Conservation (phyloP, 2,888 invertebrate genomes). For the Protodeltote pygarga region DNA sequence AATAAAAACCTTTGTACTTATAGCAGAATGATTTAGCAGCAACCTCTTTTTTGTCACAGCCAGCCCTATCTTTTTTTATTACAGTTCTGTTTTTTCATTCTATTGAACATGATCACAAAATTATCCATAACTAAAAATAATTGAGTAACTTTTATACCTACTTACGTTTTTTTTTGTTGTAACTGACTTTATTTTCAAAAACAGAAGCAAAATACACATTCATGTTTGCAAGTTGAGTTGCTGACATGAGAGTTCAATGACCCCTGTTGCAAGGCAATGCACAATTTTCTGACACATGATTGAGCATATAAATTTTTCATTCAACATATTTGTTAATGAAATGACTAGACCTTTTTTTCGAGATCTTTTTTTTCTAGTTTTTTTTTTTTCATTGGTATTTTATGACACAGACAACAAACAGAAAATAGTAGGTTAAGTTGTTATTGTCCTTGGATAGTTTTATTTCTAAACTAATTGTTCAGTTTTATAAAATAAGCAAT, state of each 20-base stretch:
- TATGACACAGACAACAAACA: no score
- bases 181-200: neutral
- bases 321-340: neutral
- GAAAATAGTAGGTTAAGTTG: no score
- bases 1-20: no score
- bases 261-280: conserved; percentile 38
- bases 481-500: no score
- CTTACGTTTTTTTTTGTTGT: neutral
- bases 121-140: no score
- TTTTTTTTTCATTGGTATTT: no score
- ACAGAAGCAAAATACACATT: no score
- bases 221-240: conserved; percentile 25
- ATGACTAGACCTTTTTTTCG: neutral
- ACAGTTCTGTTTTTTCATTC: no score
- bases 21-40: neutral
- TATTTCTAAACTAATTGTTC: no score
- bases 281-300: conserved; percentile 11
- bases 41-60: neutral
- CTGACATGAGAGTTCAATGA: conserved; percentile 43
- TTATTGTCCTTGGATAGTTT: no score
- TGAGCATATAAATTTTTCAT: no score
- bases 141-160: conserved; percentile 6
- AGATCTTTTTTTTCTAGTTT: neutral
- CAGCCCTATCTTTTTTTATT: neutral
- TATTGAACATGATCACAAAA: no score